Percentiles rank a stretch among this genome's conserved stretches.
Conservation (phyloP, 2,113 vertebrate genomes). For the Tetrao urogallus region DNA sequence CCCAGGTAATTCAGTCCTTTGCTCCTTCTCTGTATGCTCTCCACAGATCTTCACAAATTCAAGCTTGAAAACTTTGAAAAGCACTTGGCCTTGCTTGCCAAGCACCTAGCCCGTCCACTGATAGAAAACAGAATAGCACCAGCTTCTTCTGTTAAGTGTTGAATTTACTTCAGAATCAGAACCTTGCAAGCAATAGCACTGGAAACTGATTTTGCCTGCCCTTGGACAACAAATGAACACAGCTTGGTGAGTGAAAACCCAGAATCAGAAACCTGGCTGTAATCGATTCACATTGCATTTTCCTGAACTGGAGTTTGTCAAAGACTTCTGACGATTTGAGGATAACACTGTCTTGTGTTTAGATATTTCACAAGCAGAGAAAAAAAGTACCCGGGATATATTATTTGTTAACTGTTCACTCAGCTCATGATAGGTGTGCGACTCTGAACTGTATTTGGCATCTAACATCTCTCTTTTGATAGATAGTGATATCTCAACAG, state of each 20-base stretch:
- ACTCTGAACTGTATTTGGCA: constrained; percentile 57
- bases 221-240: not conserved
- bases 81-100: not conserved
- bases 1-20: not conserved
- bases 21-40: not conserved
- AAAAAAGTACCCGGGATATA: constrained; percentile 16
- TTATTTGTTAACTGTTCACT: constrained; percentile 56
- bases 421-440: constrained; percentile 31
- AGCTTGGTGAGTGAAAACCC: not conserved
- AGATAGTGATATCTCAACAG: constrained; percentile 58
- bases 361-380: constrained; percentile 17
- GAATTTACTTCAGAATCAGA: not conserved
- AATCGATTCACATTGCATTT: not conserved
- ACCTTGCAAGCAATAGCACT: not conserved
- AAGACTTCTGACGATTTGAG: constrained; percentile 12
- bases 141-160: not conserved
- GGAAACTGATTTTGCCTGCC: not conserved
- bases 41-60: not conserved
- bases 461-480: constrained; percentile 65
- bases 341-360: not conserved
- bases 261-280: not conserved
- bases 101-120: not conserved
- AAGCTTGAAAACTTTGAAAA: not conserved
- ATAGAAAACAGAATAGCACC: not conserved
- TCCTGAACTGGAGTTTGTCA: constrained; percentile 23